These are phyloP conservation scores for Halisarca cf. caerulea DNA, from an alignment of 37 sponge, comb jelly and placozoan species.

Conservation along the genomic window DNA sequence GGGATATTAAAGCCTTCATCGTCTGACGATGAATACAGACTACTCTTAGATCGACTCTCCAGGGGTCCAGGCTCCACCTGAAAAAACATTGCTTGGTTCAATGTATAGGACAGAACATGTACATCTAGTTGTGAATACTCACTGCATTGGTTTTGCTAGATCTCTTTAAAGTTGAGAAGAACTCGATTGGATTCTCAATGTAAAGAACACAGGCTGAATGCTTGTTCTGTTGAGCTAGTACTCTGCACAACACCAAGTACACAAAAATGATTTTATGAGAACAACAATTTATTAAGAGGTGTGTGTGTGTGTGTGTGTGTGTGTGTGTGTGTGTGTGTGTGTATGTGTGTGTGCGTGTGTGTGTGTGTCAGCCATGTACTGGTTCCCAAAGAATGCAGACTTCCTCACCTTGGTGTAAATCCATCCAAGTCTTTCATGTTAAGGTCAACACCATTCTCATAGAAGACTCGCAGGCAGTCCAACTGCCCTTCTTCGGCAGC, in stretches of 20 bases:
- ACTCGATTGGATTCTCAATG: conserved; percentile 44
- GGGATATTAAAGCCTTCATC: not conserved
- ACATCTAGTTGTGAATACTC: not conserved
- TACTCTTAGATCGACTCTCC: not conserved
- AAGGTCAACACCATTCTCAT: conserved; percentile 58
- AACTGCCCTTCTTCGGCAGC: conserved; percentile 89
- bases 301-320: no score
- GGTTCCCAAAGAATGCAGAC: no score
- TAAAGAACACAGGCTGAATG: conserved; percentile 55
- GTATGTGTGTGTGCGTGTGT: no score
- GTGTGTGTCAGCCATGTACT: no score
- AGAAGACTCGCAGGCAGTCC: conserved; percentile 79
- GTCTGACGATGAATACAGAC: conserved; percentile 19
- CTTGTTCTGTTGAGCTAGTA: conserved; percentile 60
- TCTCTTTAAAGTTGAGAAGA: not conserved
- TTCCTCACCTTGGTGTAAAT: conserved; percentile 66
- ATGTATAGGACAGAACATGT: not conserved
- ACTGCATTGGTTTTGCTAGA: not conserved
- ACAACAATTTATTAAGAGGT: no score
- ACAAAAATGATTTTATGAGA: no score
- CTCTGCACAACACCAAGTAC: conserved; percentile 29
- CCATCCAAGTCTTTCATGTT: conserved; percentile 62
- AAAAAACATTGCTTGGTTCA: no score
- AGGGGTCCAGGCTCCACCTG: no score
- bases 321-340: no score